phyloP scores from a whole-genome alignment of 2,113 vertebrate species.

The Apteryx mantelli region DNA sequence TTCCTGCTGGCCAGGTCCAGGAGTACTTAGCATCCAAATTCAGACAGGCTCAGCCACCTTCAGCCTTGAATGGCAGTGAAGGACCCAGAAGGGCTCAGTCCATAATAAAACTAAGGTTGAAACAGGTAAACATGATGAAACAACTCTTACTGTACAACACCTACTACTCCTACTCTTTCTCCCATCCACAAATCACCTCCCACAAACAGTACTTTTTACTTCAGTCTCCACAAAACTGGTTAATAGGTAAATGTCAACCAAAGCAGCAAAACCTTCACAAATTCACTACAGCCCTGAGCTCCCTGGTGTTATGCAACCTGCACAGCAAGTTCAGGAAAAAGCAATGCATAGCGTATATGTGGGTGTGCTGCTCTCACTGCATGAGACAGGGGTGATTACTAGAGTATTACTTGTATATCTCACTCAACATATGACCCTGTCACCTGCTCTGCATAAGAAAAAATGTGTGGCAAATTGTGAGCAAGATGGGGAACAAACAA shows the following conservation, averaged over 20 bases:
- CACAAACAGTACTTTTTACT: not conserved
- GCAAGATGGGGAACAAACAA: not conserved
- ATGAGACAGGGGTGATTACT: not conserved
- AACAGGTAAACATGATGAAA: not conserved
- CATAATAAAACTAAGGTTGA: not conserved
- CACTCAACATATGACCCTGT: not conserved
- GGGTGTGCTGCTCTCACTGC: not conserved
- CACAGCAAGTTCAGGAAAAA: not conserved
- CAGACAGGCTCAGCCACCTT: not conserved
- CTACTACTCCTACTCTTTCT: constrained; percentile 33
- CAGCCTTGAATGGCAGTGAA: fast-evolving
- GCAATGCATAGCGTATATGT: fast-evolving
- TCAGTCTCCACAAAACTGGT: not conserved
- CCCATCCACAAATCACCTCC: not conserved
- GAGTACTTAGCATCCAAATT: not conserved
- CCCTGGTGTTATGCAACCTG: not conserved
- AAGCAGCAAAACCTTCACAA: not conserved
- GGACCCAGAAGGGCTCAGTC: not conserved
- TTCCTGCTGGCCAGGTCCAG: not conserved
- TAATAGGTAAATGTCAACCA: constrained; percentile 22
- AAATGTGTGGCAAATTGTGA: fast-evolving
- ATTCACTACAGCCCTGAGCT: not conserved
- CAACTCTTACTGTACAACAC: not conserved
- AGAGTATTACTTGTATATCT: not conserved
- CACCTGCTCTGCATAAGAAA: not conserved